phyloP scores from a whole-genome alignment of 2,113 vertebrate genomes.

The Ondatra zibethicus region DNA sequence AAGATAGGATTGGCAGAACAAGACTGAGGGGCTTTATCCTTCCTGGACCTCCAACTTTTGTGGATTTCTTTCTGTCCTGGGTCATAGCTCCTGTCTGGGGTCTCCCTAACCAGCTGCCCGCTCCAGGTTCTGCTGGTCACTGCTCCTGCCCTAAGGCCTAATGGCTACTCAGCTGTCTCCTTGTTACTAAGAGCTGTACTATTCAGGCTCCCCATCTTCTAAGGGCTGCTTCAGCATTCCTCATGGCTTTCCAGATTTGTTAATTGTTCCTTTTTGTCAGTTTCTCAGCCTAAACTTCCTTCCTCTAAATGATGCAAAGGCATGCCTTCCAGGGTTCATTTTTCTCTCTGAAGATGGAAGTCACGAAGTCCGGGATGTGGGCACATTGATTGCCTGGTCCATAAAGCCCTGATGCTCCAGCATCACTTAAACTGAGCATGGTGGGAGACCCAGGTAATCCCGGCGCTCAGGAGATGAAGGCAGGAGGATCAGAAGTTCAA shows the following conservation, averaged over 20 bases:
- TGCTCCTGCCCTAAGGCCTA: background rate
- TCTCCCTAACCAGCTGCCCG: background rate
- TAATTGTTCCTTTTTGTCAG: background rate
- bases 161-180: background rate
- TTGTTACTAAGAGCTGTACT: background rate
- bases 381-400: background rate
- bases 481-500: background rate
- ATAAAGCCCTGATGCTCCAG: background rate
- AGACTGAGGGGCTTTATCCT: background rate
- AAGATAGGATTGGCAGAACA: background rate
- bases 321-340: background rate
- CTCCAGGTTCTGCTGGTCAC: background rate
- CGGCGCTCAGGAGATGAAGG: background rate
- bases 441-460: background rate
- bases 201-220: background rate
- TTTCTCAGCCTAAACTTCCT: background rate
- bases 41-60: background rate
- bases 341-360: background rate
- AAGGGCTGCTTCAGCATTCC: background rate
- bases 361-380: too few relatives aligned
- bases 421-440: background rate
- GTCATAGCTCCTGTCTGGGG: background rate
- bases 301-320: background rate
- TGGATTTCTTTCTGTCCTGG: background rate
- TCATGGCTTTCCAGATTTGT: background rate